phyloP scores from a whole-genome alignment of 2,113 vertebrate species.

The Gavia stellata region DNA sequence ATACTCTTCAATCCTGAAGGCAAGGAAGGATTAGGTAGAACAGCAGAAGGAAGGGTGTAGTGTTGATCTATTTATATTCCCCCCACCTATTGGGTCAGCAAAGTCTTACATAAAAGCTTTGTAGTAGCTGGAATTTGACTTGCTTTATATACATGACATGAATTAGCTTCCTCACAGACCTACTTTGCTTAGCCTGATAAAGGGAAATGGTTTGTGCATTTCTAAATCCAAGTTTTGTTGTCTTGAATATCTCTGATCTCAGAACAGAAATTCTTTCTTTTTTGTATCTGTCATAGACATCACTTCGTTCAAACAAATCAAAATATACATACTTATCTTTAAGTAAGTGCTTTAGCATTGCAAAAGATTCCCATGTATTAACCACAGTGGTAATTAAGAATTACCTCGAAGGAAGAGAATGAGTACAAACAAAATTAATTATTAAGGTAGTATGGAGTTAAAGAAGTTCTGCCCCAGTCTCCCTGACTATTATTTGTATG shows the following conservation, averaged over 20 bases:
- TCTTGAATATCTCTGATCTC: neutral
- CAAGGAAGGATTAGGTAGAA: slow-evolving; percentile 64
- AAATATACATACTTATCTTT: neutral
- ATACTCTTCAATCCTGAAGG: slow-evolving; percentile 47
- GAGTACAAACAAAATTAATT: neutral
- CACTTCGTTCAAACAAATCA: neutral
- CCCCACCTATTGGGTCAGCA: slow-evolving; percentile 59
- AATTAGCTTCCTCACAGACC: slow-evolving; percentile 25
- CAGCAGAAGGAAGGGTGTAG: slow-evolving; percentile 32
- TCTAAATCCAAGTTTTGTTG: neutral
- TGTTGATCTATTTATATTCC: slow-evolving; percentile 68
- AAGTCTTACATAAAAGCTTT: slow-evolving; percentile 68
- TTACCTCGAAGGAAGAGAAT: neutral
- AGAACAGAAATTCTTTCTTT: neutral
- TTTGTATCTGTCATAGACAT: neutral
- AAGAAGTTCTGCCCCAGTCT: neutral
- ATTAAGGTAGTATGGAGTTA: neutral
- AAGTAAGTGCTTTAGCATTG: slow-evolving; percentile 3
- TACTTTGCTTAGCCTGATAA: neutral
- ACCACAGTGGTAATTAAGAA: neutral
- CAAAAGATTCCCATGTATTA: neutral
- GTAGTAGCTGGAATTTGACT: slow-evolving; percentile 40
- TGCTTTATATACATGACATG: slow-evolving; percentile 18
- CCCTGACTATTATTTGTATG: neutral
- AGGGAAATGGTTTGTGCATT: neutral